Evolutionary conservation across 1,140 invertebrate species (phyloP).

Genomic region (Subanguina moxae): DNA sequence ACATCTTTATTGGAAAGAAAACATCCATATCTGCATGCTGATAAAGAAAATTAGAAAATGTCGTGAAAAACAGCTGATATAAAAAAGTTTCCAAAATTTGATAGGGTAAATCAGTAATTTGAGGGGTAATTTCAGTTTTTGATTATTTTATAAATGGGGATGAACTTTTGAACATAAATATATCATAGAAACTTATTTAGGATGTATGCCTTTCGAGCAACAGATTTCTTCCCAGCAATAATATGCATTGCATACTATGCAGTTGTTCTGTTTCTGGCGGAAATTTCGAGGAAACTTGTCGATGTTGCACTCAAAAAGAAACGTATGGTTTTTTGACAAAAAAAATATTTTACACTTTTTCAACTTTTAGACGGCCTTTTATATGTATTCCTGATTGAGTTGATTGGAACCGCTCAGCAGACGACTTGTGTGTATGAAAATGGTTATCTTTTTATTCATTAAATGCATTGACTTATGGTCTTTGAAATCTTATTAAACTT

Average conservation of each 20-base stretch:
- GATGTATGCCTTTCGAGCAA: neutral
- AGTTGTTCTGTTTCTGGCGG: conserved; percentile 39
- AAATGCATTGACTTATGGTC: neutral
- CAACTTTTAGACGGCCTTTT: conserved; percentile 3
- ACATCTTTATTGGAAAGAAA: too few relatives aligned
- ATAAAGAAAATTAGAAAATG: too few relatives aligned
- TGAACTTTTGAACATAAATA: too few relatives aligned
- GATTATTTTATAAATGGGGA: too few relatives aligned
- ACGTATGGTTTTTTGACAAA: neutral
- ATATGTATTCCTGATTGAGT: conserved; percentile 44
- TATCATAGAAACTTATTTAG: too few relatives aligned
- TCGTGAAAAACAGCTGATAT: too few relatives aligned
- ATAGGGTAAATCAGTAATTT: too few relatives aligned
- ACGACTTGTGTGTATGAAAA: conserved; percentile 58
- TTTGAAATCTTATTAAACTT: conserved; percentile 4
- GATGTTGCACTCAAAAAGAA: conserved; percentile 34
- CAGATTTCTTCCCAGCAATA: conserved; percentile 25
- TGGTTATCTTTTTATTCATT: conserved; percentile 36
- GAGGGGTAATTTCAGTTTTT: too few relatives aligned
- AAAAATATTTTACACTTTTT: neutral
- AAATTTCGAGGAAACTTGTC: conserved; percentile 41
- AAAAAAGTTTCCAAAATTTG: too few relatives aligned
- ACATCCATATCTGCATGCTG: too few relatives aligned
- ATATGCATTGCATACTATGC: conserved; percentile 32
- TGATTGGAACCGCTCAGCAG: conserved; percentile 53